Evolutionary conservation across 2,888 invertebrate genomes (phyloP).

Genomic region (Cosmopolites sordidus): DNA sequence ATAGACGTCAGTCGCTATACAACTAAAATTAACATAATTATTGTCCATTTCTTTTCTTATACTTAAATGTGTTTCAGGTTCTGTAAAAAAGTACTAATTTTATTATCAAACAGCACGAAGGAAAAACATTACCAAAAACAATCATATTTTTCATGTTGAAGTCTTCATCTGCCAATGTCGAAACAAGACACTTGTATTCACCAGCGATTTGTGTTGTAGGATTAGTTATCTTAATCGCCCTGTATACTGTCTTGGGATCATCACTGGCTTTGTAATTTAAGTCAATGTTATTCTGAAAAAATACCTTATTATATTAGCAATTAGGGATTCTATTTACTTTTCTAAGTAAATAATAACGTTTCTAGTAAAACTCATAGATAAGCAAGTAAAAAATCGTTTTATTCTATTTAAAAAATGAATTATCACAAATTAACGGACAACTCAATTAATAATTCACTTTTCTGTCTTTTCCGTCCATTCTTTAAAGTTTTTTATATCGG

Average conservation of each 20-base stretch:
- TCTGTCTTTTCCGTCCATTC: too few species aligned
- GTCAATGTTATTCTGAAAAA: constrained; percentile 53
- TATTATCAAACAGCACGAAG: neutral
- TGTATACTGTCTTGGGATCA: constrained; percentile 64
- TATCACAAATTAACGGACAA: too few species aligned
- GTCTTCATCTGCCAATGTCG: constrained; percentile 65
- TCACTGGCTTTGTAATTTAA: constrained; percentile 60
- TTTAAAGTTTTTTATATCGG: too few species aligned
- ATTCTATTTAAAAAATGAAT: too few species aligned
- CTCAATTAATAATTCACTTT: too few species aligned
- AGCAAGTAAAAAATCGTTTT: too few species aligned
- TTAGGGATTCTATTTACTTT: neutral
- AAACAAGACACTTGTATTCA: constrained; percentile 69
- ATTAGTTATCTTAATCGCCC: constrained; percentile 64
- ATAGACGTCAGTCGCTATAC: constrained; percentile 47
- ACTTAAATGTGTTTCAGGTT: constrained; percentile 42
- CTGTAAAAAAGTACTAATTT: constrained; percentile 34
- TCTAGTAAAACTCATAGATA: too few species aligned
- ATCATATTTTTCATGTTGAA: constrained; percentile 61
- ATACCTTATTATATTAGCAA: neutral
- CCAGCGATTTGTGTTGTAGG: constrained; percentile 68
- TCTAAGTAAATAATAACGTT: too few species aligned
- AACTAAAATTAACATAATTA: constrained; percentile 48
- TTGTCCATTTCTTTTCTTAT: constrained; percentile 34
- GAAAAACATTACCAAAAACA: constrained; percentile 56